Evolutionary conservation across 2,888 invertebrate genomes (phyloP).

Genomic region (Cecidostiba fungosa): DNA sequence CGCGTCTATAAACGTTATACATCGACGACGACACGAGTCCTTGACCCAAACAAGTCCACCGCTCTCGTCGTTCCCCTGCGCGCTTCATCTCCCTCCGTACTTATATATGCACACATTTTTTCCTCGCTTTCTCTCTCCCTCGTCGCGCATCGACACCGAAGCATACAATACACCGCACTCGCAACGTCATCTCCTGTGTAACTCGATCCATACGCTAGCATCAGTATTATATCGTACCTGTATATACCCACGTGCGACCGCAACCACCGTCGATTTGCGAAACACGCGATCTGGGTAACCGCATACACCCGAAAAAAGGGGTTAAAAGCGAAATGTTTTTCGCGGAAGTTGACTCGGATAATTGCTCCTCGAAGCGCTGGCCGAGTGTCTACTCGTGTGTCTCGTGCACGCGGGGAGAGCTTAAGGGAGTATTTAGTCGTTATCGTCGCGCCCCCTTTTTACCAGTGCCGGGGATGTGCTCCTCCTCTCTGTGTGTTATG

Average conservation of each 20-base stretch:
- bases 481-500: neutral
- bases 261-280: neutral
- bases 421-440: slow-evolving; percentile 22
- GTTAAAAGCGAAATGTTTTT: neutral
- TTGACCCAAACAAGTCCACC: slow-evolving; percentile 41
- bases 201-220: neutral
- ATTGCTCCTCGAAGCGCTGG: slow-evolving; percentile 32
- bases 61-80: neutral
- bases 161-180: neutral
- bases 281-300: neutral
- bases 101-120: neutral
- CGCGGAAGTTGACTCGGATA: neutral
- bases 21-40: slow-evolving; percentile 31
- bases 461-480: slow-evolving; percentile 34
- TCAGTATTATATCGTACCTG: neutral
- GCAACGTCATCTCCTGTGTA: neutral
- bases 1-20: slow-evolving; percentile 38
- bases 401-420: neutral
- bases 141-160: neutral
- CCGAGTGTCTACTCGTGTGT: too few relatives aligned
- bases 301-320: neutral
- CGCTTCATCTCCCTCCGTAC: neutral
- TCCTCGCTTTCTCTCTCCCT: neutral
- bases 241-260: slow-evolving; percentile 4
- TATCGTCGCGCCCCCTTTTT: neutral